phyloP scores from a whole-genome alignment of 2,797 vertebrate genomes.

The Enteromius viviparus region DNA sequence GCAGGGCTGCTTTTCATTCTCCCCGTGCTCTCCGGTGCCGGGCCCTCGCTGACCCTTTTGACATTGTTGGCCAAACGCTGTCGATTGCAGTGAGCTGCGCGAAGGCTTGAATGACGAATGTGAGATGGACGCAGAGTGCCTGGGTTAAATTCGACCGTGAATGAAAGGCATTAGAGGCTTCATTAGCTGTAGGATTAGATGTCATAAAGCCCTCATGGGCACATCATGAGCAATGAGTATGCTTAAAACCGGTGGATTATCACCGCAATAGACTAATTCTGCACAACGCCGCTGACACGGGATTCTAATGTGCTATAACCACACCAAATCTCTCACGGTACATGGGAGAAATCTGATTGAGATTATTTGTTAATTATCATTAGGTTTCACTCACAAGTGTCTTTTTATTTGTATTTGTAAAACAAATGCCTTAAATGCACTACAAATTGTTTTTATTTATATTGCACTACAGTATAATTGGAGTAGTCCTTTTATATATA shows the following conservation, averaged over 20 bases:
- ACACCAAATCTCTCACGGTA: neutral
- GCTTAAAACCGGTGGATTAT: constrained; percentile 44
- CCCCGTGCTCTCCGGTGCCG: constrained; percentile 57
- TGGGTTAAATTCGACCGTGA: constrained; percentile 38
- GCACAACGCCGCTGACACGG: neutral
- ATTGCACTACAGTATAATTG: neutral
- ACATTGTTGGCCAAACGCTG: constrained; percentile 87
- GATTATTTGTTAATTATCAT: neutral
- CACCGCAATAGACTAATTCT: constrained; percentile 29
- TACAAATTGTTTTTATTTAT: neutral
- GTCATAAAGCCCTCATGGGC: constrained; percentile 49
- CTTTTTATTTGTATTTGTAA: neutral
- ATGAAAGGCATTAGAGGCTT: constrained; percentile 51
- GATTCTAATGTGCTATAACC: constrained; percentile 19
- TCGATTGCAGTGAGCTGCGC: constrained; percentile 81
- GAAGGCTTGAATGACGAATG: constrained; percentile 58
- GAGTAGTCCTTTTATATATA: neutral
- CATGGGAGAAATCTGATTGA: neutral
- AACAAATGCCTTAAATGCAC: neutral
- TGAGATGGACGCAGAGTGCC: constrained; percentile 32
- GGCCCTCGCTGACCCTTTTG: constrained; percentile 82
- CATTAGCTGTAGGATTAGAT: constrained; percentile 52
- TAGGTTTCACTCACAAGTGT: neutral
- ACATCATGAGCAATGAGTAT: constrained; percentile 42
- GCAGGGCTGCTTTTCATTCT: constrained; percentile 78